phyloP scores from a whole-genome alignment of 2,888 invertebrate species.

The Oligia latruncula region DNA sequence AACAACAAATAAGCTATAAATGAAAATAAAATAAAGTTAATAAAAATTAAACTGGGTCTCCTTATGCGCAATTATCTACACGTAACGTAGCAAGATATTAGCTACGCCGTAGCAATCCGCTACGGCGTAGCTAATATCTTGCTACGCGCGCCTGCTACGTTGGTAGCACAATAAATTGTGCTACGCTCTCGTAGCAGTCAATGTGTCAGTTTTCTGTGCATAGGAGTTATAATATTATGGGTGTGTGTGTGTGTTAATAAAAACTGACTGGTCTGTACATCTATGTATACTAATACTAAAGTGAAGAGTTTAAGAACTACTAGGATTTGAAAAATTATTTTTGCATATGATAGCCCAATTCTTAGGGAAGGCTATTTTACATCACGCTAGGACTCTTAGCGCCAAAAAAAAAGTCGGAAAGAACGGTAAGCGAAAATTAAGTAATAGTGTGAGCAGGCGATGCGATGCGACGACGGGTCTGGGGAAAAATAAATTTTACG shows the following conservation, averaged over 20 bases:
- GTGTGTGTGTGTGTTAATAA: background rate
- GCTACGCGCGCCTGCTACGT: background rate
- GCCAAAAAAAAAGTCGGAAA: too few species aligned
- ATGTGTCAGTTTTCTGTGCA: background rate
- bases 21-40: background rate
- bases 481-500: background rate
- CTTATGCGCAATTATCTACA: too few species aligned
- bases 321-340: background rate
- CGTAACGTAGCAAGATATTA: too few species aligned
- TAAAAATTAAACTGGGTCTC: too few species aligned
- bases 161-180: background rate
- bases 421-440: too few species aligned
- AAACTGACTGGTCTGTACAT: background rate
- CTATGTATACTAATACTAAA: background rate
- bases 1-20: background rate
- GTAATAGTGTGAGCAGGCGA: too few species aligned
- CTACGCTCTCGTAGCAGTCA: background rate
- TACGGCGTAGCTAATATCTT: conserved; percentile 11
- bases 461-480: too few species aligned
- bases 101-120: background rate
- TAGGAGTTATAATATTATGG: background rate
- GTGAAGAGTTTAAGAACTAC: background rate
- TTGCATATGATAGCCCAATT: background rate
- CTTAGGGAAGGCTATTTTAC: background rate
- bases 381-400: too few species aligned